Conservation (phyloP, 2,888 invertebrate genomes). For the Plebejus melissa region DNA sequence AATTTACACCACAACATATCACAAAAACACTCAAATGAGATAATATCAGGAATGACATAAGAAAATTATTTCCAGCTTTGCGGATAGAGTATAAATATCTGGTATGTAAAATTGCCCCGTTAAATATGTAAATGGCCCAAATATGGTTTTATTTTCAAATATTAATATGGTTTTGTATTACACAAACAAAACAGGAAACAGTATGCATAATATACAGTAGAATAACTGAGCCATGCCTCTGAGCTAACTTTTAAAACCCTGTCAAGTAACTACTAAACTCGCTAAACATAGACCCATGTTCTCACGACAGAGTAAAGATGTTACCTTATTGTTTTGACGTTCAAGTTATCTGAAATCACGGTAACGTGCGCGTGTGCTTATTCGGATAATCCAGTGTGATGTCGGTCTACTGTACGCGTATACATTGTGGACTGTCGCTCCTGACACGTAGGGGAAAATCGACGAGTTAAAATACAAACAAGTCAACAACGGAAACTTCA, state of each 20-base stretch:
- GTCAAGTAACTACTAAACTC: no score
- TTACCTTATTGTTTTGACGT: neutral
- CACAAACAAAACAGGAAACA: slow-evolving; percentile 11
- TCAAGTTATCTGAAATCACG: neutral
- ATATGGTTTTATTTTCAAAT: neutral
- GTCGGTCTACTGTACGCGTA: neutral
- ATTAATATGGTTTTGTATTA: neutral
- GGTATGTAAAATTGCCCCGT: neutral
- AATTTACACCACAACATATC: neutral
- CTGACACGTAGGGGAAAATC: slow-evolving; percentile 6
- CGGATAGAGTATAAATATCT: neutral
- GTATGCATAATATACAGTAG: neutral
- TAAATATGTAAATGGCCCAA: neutral
- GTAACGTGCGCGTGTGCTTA: neutral
- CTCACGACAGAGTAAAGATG: no score
- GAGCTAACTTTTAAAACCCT: no score
- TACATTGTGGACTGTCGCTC: neutral
- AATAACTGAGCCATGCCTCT: neutral
- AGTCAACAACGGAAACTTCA: slow-evolving; percentile 20
- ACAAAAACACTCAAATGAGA: neutral
- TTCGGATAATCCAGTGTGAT: neutral
- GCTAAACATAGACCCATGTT: no score
- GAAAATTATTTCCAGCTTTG: neutral
- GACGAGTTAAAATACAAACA: neutral
- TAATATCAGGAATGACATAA: neutral